A percentile compares a stretch with the other conserved stretches of the same genome.
phyloP scores from a whole-genome alignment of 2,888 invertebrate genomes.

The Osmoderma eremita region DNA sequence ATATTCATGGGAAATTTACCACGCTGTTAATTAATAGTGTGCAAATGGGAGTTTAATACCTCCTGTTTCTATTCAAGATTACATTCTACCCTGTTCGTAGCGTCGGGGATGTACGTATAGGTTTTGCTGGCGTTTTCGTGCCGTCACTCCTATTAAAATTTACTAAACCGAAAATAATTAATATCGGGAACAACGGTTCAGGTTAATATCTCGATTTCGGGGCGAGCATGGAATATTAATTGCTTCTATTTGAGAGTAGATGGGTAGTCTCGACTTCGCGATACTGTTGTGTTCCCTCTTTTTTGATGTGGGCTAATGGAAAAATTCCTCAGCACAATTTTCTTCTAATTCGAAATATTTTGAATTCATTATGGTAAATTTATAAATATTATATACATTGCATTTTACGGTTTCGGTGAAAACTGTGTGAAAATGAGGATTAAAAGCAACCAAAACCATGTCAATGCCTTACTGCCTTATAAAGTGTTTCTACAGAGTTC shows the following conservation, averaged over 20 bases:
- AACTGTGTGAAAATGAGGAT: too few species aligned
- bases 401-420: too few species aligned
- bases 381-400: too few species aligned
- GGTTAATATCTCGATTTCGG: slow-evolving; percentile 33
- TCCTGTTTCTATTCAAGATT: slow-evolving; percentile 45
- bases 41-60: slow-evolving; percentile 55
- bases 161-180: slow-evolving; percentile 34
- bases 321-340: too few species aligned
- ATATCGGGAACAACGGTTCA: slow-evolving; percentile 23
- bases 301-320: not conserved
- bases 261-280: not conserved
- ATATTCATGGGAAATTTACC: slow-evolving; percentile 55
- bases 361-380: too few species aligned
- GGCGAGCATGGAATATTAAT: slow-evolving; percentile 31
- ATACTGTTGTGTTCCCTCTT: not conserved
- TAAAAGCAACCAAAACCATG: too few species aligned
- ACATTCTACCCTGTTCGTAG: slow-evolving; percentile 24
- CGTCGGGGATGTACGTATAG: slow-evolving; percentile 5
- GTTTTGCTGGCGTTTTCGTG: slow-evolving; percentile 38
- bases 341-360: too few species aligned
- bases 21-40: slow-evolving; percentile 55
- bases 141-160: slow-evolving; percentile 32
- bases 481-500: too few species aligned
- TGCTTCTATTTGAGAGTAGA: slow-evolving; percentile 12
- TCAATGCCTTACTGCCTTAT: too few species aligned